A percentile compares a stretch with the other conserved stretches of the same genome.
phyloP scores from a whole-genome alignment of 2,888 invertebrate species.

The Cataglyphis albicans region DNA sequence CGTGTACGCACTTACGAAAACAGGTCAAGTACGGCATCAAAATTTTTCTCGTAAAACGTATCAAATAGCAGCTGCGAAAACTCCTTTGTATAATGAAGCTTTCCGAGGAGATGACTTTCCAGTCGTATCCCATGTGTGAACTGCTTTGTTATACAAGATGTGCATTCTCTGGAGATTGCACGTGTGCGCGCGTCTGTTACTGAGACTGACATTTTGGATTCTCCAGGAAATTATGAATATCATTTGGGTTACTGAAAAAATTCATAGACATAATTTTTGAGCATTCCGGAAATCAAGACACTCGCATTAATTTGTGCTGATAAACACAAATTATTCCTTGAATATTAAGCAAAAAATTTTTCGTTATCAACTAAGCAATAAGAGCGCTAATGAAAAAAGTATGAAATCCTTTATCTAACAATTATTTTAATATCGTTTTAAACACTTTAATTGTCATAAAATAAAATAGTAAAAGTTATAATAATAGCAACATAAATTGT shows the following conservation, averaged over 20 bases:
- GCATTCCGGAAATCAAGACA: background rate
- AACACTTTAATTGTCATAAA: background rate
- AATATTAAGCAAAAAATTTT: background rate
- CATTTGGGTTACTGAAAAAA: constrained; percentile 23
- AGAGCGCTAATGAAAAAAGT: background rate
- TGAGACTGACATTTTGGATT: constrained; percentile 38
- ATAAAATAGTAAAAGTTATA: background rate
- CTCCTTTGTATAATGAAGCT: constrained; percentile 19
- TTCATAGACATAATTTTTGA: constrained; percentile 2
- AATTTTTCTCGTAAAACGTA: constrained; percentile 6
- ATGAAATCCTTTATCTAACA: background rate
- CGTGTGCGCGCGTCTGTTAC: constrained; percentile 18
- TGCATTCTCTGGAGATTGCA: constrained; percentile 37
- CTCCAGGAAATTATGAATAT: constrained; percentile 50
- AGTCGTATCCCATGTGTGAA: constrained; percentile 20
- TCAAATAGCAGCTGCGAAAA: constrained; percentile 11
- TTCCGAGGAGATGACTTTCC: constrained; percentile 38
- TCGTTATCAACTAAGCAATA: background rate
- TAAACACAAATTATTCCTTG: background rate
- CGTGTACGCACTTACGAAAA: background rate
- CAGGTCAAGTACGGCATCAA: background rate
- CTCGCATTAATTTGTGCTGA: background rate
- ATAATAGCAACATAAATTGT: background rate
- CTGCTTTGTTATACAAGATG: constrained; percentile 25
- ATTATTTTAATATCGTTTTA: background rate